Conservation (phyloP, 2,888 invertebrate species). For the Asteroscopus sphinx region DNA sequence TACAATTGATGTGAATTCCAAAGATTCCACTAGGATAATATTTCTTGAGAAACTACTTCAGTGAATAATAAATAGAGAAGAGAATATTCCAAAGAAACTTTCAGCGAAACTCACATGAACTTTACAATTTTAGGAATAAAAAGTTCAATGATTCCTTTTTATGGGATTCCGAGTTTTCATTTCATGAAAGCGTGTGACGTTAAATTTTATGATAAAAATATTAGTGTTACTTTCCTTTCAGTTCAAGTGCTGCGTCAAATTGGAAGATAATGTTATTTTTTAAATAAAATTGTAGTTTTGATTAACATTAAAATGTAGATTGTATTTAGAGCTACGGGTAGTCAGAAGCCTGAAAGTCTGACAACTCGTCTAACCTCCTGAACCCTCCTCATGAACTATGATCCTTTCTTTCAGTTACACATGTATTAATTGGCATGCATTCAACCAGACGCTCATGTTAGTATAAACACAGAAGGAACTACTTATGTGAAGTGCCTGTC, state of each 20-base stretch:
- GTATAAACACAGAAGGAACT: conserved; percentile 36
- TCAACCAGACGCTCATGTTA: conserved; percentile 20
- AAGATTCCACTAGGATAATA: neutral
- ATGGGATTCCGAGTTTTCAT: neutral
- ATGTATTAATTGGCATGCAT: conserved; percentile 12
- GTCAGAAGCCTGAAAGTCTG: no score
- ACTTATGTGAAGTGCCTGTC: conserved; percentile 44
- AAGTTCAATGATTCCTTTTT: neutral
- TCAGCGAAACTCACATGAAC: neutral
- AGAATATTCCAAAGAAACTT: neutral
- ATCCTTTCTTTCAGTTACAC: neutral
- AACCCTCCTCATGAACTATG: no score
- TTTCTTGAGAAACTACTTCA: conserved; percentile 1
- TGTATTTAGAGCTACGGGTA: no score
- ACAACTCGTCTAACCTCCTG: no score
- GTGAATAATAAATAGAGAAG: neutral
- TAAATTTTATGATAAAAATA: no score
- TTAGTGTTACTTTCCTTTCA: no score
- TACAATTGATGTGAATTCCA: neutral
- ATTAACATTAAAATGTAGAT: no score
- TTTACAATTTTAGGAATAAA: neutral
- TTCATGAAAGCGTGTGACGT: no score
- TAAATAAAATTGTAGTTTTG: no score
- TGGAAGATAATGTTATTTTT: no score
- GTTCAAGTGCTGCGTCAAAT: no score